A percentile compares a stretch with the other conserved stretches of the same genome.
phyloP scores from a whole-genome alignment of 2,797 vertebrate species.

The Melanogrammus aeglefinus region DNA sequence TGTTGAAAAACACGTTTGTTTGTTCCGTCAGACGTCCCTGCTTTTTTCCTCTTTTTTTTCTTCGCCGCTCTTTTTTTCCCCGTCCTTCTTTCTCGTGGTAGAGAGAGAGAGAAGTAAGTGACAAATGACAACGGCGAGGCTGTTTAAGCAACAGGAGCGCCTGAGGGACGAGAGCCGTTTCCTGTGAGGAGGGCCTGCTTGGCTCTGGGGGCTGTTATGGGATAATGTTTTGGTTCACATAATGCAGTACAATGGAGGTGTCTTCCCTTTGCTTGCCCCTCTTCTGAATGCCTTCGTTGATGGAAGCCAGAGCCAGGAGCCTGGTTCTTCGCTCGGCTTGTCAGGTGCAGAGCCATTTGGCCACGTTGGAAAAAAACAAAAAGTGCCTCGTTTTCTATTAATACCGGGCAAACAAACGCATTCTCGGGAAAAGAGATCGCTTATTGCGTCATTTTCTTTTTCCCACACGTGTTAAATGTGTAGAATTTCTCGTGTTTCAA shows the following conservation, averaged over 20 bases:
- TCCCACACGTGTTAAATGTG: not conserved
- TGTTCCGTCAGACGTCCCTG: constrained; percentile 50
- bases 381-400: not conserved
- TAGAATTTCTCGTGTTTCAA: not conserved
- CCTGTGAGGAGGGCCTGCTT: constrained; percentile 43
- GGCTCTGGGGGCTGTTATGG: constrained; percentile 10
- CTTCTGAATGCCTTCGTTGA: constrained; percentile 73
- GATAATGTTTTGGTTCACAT: constrained; percentile 16
- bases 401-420: not conserved
- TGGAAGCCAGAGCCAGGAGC: constrained; percentile 23
- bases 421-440: too few species aligned
- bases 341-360: not conserved
- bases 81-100: not conserved
- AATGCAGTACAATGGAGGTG: constrained; percentile 8
- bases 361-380: not conserved
- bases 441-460: not conserved
- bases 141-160: constrained; percentile 53
- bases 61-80: constrained; percentile 1
- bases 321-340: not conserved
- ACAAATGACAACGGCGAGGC: constrained; percentile 50
- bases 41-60: constrained; percentile 6
- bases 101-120: constrained; percentile 15
- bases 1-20: constrained; percentile 58
- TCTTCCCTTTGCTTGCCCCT: constrained; percentile 32
- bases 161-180: constrained; percentile 50